phyloP scores from a whole-genome alignment of 2,113 vertebrate species.

The Brienomyrus longianalis region DNA sequence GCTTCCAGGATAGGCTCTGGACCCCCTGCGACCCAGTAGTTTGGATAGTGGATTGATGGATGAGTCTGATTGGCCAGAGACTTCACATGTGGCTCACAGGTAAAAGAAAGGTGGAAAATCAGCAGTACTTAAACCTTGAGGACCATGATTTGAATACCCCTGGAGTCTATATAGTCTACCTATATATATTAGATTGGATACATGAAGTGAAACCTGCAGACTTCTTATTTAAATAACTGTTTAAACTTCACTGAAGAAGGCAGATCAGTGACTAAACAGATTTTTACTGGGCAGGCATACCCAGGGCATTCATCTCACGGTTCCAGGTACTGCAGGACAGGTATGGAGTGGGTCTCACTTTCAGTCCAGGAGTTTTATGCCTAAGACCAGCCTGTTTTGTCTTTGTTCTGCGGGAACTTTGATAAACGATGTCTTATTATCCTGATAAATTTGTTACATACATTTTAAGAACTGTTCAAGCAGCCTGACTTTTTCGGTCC shows the following conservation, averaged over 20 bases:
- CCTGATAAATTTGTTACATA: neutral
- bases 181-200: neutral
- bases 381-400: neutral
- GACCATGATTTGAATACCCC: no score
- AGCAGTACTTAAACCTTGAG: no score
- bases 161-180: neutral
- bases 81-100: no score
- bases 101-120: no score
- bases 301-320: neutral
- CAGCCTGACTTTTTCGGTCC: neutral
- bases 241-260: neutral
- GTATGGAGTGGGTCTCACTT: neutral
- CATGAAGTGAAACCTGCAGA: neutral
- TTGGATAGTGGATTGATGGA: no score
- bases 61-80: no score
- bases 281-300: neutral
- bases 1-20: no score
- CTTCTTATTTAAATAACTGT: neutral
- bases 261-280: neutral
- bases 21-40: no score
- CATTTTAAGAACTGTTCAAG: neutral
- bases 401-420: neutral
- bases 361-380: neutral
- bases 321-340: neutral
- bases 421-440: no score